Conservation (phyloP, 1,140 invertebrate genomes). For the Cydia strobilella region DNA sequence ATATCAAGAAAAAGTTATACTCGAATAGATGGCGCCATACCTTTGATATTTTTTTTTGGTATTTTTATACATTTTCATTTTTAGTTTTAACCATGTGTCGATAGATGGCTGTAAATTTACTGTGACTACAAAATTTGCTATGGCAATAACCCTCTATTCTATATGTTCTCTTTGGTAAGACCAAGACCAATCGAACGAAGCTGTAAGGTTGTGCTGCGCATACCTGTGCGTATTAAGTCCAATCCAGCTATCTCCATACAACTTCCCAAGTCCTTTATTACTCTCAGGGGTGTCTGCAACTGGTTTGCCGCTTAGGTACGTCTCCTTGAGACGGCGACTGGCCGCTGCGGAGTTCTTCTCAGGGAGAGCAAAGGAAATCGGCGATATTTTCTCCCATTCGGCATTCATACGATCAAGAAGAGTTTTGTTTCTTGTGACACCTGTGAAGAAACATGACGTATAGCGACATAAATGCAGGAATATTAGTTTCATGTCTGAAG, state of each 20-base stretch:
- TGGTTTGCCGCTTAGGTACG: slow-evolving; percentile 50
- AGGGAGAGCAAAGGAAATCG: slow-evolving; percentile 61
- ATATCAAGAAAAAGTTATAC: too few relatives aligned
- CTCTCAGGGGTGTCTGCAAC: slow-evolving; percentile 50
- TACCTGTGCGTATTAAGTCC: slow-evolving; percentile 60
- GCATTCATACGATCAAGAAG: slow-evolving; percentile 54
- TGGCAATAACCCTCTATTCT: too few relatives aligned
- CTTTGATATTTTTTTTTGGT: too few relatives aligned
- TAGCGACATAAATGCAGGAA: not conserved
- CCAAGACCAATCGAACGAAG: too few relatives aligned
- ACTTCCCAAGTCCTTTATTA: slow-evolving; percentile 45
- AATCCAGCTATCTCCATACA: slow-evolving; percentile 63
- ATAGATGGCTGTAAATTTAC: too few relatives aligned
- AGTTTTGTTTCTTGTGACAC: slow-evolving; percentile 55
- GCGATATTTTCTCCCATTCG: slow-evolving; percentile 62
- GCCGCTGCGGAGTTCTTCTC: slow-evolving; percentile 38
- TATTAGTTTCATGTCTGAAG: not conserved
- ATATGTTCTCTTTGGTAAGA: too few relatives aligned
- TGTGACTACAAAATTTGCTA: too few relatives aligned
- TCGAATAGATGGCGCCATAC: too few relatives aligned
- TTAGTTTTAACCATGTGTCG: too few relatives aligned
- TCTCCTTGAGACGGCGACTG: slow-evolving; percentile 39
- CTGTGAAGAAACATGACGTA: slow-evolving; percentile 39
- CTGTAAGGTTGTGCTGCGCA: too few relatives aligned
- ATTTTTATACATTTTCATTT: too few relatives aligned